Evolutionary conservation across 2,888 invertebrate genomes (phyloP), one percentile per base, ranked within the genome.

Genomic region (Coronaproctus castanopsis): DNA sequence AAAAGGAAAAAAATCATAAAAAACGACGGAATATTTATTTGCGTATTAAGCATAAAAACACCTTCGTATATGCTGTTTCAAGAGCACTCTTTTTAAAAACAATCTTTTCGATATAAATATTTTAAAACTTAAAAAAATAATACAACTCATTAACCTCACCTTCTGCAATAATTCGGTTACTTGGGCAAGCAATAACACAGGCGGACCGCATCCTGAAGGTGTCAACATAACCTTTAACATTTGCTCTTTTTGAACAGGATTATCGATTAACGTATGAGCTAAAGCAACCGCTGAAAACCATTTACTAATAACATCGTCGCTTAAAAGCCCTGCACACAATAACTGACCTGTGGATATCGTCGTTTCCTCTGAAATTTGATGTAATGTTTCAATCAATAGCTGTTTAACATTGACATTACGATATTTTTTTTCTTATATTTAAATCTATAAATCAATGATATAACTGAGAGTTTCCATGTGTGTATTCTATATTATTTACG

Each of bases 221-320:
- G 66, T 63, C 60, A 98, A 74, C 63, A 96, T 78, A 2, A 98
- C 97, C 60, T 92, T 76, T 24, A 98, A 72, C 54, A 98, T 71
- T 70, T 93, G 89, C 69, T 96, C 93, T 70, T 93, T 92, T 68
- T 87, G 85, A 1, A 77, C 77, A 0, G 80, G 78, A 70, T 90
- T 92, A 62, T 92, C 91, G 3, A 89, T 81, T 21, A 98, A 75
- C 0, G 87, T 83, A 69, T 98, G 92, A 70, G 89, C 84, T 22
- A 99, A 73, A 0, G 92, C 89, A 0, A 93, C 86, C 0, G 92
- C 80, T 0, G 93, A 87, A 73, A 95, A 91, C 98, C 98, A 99
- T 71, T 89, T 92, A 24, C 91, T 89, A 22, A 93, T 74, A 0
- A 86, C 76, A 70, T 96, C 95, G 0, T 79, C 75, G 57, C 88